Conservation (phyloP, 2,797 vertebrate genomes). For the Anguilla marmorata region DNA sequence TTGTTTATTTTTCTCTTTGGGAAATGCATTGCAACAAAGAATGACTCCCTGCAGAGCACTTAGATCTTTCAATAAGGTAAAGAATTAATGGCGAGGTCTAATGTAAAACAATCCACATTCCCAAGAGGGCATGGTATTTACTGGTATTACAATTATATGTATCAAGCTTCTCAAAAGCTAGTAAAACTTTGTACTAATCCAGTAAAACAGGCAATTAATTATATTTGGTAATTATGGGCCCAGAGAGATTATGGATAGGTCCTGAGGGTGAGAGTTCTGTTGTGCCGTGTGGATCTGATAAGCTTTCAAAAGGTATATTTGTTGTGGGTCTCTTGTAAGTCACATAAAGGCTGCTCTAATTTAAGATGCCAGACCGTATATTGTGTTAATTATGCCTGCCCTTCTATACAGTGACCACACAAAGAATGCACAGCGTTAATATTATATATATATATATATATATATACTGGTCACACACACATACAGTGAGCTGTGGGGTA, state of each 20-base stretch:
- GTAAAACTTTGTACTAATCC: constrained; percentile 14
- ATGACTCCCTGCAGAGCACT: background rate
- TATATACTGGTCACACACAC: too few species aligned
- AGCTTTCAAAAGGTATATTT: constrained; percentile 13
- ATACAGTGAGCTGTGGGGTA: too few species aligned
- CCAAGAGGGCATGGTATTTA: background rate
- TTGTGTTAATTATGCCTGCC: background rate
- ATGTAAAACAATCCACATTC: background rate
- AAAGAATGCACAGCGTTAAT: background rate
- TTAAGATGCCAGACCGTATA: constrained; percentile 20
- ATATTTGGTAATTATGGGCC: constrained; percentile 22
- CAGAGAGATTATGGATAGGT: background rate
- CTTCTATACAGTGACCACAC: background rate
- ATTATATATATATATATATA: too few species aligned
- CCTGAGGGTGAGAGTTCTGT: constrained; percentile 7
- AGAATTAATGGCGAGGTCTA: background rate
- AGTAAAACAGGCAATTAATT: constrained; percentile 24
- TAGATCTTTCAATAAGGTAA: background rate
- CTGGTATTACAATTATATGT: background rate
- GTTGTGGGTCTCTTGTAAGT: constrained; percentile 3
- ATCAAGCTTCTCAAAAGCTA: constrained; percentile 4
- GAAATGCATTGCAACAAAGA: too few species aligned
- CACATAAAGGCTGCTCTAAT: background rate
- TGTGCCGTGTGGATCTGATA: constrained; percentile 5
- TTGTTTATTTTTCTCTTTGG: too few species aligned